Conservation (phyloP, 2,888 invertebrate genomes). For the Heteropelma amictum region DNA sequence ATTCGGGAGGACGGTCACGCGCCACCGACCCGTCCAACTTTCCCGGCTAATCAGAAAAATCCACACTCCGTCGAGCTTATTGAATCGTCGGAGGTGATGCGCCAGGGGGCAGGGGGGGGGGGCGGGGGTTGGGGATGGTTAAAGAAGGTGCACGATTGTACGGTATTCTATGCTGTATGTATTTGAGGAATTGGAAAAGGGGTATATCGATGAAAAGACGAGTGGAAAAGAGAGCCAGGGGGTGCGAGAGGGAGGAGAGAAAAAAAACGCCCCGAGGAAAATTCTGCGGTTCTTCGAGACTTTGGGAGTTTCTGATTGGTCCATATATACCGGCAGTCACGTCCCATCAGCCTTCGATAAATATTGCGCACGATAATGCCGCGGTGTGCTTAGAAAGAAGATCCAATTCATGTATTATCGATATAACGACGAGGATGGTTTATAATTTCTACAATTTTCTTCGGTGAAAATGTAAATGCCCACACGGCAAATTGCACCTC, state of each 20-base stretch:
- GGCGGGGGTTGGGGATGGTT: background rate
- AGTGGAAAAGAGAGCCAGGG: background rate
- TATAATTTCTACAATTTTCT: too few relatives aligned
- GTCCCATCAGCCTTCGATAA: constrained; percentile 43
- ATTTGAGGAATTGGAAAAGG: constrained; percentile 17
- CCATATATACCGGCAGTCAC: constrained; percentile 35
- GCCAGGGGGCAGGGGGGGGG: background rate
- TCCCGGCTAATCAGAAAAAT: constrained; percentile 75
- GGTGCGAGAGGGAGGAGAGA: background rate
- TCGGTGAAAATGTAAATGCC: too few relatives aligned
- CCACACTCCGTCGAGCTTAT: constrained; percentile 73
- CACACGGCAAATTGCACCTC: too few relatives aligned
- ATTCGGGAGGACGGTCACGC: constrained; percentile 74
- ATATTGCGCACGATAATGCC: constrained; percentile 40
- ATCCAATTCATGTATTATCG: constrained; percentile 11
- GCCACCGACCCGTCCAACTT: constrained; percentile 71
- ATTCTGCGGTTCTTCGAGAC: background rate
- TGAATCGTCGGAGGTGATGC: constrained; percentile 68
- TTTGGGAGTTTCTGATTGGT: constrained; percentile 35
- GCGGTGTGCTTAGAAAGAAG: too few relatives aligned
- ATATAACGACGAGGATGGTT: too few relatives aligned
- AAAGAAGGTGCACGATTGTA: background rate
- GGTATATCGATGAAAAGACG: constrained; percentile 34
- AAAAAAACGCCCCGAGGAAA: too few relatives aligned
- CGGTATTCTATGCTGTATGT: too few relatives aligned